phyloP scores from a whole-genome alignment of 2,888 invertebrate species.

The Lasioglossum villosulum region DNA sequence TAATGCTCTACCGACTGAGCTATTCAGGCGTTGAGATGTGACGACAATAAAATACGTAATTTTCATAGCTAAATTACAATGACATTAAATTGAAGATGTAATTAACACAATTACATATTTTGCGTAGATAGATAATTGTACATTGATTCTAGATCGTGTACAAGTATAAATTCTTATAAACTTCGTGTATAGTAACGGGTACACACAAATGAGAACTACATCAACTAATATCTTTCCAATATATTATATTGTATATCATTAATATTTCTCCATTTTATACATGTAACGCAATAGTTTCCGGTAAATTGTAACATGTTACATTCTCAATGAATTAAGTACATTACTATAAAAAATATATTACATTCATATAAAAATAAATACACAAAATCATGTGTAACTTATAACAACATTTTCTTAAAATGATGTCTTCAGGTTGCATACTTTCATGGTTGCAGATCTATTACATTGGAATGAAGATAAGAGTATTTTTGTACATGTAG shows the following conservation, averaged over 20 bases:
- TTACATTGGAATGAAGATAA: conserved; percentile 30
- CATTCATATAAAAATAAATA: conserved; percentile 47
- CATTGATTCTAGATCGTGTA: background rate
- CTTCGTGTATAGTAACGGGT: background rate
- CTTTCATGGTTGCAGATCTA: conserved; percentile 13
- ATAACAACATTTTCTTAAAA: conserved; percentile 34
- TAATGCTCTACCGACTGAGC: conserved; percentile 83
- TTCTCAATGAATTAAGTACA: conserved; percentile 25
- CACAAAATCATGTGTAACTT: conserved; percentile 24
- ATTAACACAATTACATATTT: background rate
- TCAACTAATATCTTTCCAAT: background rate
- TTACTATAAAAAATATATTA: conserved; percentile 33
- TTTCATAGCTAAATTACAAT: background rate
- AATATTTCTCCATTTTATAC: background rate
- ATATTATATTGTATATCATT: background rate
- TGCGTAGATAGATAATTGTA: background rate
- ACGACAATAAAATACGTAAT: background rate
- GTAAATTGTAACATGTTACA: background rate
- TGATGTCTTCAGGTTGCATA: conserved; percentile 10
- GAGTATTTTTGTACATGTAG: background rate
- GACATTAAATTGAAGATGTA: background rate
- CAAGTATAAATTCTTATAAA: background rate
- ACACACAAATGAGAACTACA: conserved; percentile 6
- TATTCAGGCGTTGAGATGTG: conserved; percentile 74
- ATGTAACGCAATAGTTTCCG: background rate